These are phyloP conservation scores for Fragum sueziense DNA, from an alignment of 2,888 invertebrate species.

Conservation along the genomic window DNA sequence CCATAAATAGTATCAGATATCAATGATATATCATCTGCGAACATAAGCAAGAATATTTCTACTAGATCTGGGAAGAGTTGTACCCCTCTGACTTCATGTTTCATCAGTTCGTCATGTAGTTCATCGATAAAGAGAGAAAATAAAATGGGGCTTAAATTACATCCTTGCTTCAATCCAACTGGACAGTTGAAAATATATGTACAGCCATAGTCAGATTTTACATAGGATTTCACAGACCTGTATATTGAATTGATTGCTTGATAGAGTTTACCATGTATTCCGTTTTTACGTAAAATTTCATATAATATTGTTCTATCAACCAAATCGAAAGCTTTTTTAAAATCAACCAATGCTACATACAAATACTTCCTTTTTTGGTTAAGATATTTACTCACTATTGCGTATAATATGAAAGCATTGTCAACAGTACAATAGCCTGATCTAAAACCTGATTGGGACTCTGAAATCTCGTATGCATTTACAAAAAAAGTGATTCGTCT, in stretches of 20 bases:
- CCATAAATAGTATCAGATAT: no score
- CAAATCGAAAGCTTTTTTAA: conserved; percentile 16
- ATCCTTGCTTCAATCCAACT: neutral
- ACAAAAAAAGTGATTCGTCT: neutral
- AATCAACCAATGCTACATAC: conserved; percentile 13
- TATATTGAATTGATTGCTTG: conserved; percentile 4
- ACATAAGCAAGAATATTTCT: no score
- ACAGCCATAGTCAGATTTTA: neutral
- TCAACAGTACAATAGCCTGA: conserved; percentile 10
- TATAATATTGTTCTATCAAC: neutral
- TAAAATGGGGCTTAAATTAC: no score
- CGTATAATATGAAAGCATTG: neutral
- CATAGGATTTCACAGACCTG: neutral
- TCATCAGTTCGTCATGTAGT: no score
- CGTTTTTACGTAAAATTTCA: neutral
- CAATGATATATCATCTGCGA: no score
- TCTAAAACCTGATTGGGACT: conserved; percentile 5
- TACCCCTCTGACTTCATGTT: no score
- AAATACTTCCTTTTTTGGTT: neutral
- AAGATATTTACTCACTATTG: conserved; percentile 8
- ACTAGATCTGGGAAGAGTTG: no score
- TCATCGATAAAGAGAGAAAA: no score
- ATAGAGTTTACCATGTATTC: neutral
- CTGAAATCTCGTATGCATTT: neutral
- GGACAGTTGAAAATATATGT: neutral